Percentiles rank a stretch among this genome's conserved stretches.
Conservation (phyloP, 2,113 vertebrate species). For the Gobio gobio region DNA sequence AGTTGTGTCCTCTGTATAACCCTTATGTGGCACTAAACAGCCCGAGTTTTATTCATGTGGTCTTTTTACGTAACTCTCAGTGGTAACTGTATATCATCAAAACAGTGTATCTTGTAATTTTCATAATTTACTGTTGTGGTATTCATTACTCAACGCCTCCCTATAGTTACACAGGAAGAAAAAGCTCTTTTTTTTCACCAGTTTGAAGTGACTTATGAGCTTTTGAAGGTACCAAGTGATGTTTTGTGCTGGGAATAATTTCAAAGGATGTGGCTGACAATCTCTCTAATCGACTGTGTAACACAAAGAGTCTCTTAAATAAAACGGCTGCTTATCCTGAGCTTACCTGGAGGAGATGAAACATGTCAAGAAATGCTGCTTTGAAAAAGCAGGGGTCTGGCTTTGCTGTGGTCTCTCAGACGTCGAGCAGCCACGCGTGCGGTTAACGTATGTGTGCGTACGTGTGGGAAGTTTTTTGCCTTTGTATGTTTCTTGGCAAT, state of each 20-base stretch:
- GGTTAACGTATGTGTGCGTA: conserved; percentile 31
- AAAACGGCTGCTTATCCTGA: conserved; percentile 54
- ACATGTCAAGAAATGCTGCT: conserved; percentile 43
- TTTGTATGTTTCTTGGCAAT: conserved; percentile 55
- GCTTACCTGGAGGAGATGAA: conserved; percentile 58
- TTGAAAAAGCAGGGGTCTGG: conserved; percentile 38
- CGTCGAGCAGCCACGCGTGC: conserved; percentile 40
- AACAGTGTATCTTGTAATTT: conserved; percentile 50
- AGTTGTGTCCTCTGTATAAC: conserved; percentile 39
- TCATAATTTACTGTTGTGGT: conserved; percentile 54
- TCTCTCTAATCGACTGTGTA: conserved; percentile 52
- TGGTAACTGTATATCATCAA: conserved; percentile 41
- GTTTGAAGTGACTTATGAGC: conserved; percentile 41
- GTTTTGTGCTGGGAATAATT: conserved; percentile 47
- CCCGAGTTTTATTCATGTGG: conserved; percentile 36
- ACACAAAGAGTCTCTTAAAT: conserved; percentile 48
- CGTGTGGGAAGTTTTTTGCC: conserved; percentile 43
- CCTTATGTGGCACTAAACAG: conserved; percentile 15
- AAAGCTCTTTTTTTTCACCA: conserved; percentile 23
- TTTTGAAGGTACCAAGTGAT: conserved; percentile 43
- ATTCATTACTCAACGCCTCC: conserved; percentile 46
- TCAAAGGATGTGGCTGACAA: conserved; percentile 56
- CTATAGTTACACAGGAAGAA: conserved; percentile 54
- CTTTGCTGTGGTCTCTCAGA: conserved; percentile 54
- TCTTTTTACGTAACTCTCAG: conserved; percentile 43